Evolutionary conservation across 1,140 invertebrate species (phyloP).

Genomic region (Mamestra configurata): DNA sequence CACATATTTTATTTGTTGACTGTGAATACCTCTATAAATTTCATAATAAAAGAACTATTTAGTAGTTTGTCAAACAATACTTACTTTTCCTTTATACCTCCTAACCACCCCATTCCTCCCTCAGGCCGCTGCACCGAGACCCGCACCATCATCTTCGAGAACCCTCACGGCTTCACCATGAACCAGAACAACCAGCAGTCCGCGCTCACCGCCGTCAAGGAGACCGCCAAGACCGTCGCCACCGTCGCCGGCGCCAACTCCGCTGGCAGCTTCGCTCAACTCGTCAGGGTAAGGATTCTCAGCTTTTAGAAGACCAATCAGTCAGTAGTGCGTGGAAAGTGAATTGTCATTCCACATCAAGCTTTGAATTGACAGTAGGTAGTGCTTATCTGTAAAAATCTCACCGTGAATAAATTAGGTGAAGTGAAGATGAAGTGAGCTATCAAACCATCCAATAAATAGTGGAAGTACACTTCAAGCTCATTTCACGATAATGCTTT

Average conservation of each 20-base stretch:
- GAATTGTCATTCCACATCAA: too few relatives aligned
- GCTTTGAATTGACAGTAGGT: too few relatives aligned
- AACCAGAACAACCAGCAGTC: slow-evolving; percentile 86
- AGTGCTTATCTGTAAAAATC: too few relatives aligned
- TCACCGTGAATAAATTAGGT: too few relatives aligned
- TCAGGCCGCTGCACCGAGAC: slow-evolving; percentile 82
- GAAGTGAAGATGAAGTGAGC: too few relatives aligned
- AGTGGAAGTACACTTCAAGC: too few relatives aligned
- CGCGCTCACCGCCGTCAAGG: slow-evolving; percentile 88
- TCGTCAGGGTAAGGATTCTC: slow-evolving; percentile 88
- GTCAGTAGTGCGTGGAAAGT: too few relatives aligned
- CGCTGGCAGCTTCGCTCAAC: slow-evolving; percentile 90
- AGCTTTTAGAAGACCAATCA: too few relatives aligned
- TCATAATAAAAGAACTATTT: neutral
- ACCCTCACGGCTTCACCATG: slow-evolving; percentile 88
- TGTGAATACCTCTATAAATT: neutral
- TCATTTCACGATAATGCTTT: too few relatives aligned
- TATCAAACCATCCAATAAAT: too few relatives aligned
- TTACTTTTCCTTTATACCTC: neutral
- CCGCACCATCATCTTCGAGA: slow-evolving; percentile 92
- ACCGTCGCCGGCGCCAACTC: slow-evolving; percentile 89
- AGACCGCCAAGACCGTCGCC: slow-evolving; percentile 88
- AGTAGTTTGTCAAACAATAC: neutral
- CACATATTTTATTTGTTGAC: too few relatives aligned
- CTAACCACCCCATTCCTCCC: neutral